Evolutionary conservation across 2,888 invertebrate genomes (phyloP), one percentile per base, ranked within the genome.

Genomic region (Blomia tropicalis): DNA sequence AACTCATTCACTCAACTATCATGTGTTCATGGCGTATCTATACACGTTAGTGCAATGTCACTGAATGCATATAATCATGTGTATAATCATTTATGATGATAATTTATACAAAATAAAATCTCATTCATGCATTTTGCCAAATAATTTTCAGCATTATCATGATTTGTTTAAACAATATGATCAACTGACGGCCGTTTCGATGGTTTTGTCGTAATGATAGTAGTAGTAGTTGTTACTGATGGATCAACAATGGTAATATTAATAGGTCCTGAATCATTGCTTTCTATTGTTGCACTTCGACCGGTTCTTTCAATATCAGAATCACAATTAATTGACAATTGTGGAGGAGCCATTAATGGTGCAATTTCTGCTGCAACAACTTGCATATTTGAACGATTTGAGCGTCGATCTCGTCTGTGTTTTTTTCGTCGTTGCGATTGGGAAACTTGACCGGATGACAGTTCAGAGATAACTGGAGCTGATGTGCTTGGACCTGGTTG

Each of bases 281-380:
- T 47, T 27, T 47, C 51, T 7, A 47, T 22, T 7, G 51, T 47
- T 22, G 51, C 51, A 47, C 51, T 47, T 22, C 51, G 51, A 14
- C 7, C 14, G 7, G 7, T 7, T 47, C 7, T 7, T n/a, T 47
- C 51, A 25, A 47, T 27, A 47, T 60, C 54, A 43, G 54, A 51
- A 25, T 64, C 64, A 59, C 64, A 64, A 25, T 64, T 64, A n/a
- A 64, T 61, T 2, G 64, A 64, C 7, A 58, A 51, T 23, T 51
- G 51, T 23, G 56, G 47, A 22, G 64, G 64, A 4, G 64, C 64
- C 23, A 62, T 27, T 17, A 61, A 30, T 25, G 64, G 64, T 7
- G 61, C 54, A 3, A 64, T 64, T 23, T 61, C 61, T 7, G 36
- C 64, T 14, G 53, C 60, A 7, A 64, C 61, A 1, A 58, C 58